A percentile compares a stretch with the other conserved stretches of the same genome.
Conservation (phyloP, 2,888 invertebrate genomes). For the Schizaphis graminum region DNA sequence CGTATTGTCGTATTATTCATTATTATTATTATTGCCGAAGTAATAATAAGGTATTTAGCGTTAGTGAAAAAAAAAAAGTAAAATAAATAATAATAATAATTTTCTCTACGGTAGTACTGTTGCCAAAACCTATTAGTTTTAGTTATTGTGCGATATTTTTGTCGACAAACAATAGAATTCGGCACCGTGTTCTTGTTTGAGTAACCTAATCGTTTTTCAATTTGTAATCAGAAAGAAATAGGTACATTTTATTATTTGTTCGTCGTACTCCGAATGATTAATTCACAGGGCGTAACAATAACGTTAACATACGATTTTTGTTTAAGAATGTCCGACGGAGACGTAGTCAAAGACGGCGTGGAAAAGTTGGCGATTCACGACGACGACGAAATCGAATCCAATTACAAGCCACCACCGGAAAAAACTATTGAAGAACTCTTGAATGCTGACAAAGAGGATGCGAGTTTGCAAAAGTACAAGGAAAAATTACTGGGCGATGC, state of each 20-base stretch:
- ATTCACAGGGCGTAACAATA: not conserved
- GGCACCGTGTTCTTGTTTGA: not conserved
- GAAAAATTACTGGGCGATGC: constrained; percentile 91
- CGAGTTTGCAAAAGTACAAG: constrained; percentile 94
- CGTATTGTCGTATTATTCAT: not conserved
- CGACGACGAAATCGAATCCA: constrained; percentile 81
- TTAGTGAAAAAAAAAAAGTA: constrained; percentile 32
- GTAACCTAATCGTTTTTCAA: not conserved
- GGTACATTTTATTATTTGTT: not conserved
- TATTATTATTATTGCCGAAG: constrained; percentile 23
- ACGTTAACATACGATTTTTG: not conserved
- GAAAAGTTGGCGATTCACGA: constrained; percentile 72
- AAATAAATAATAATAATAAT: constrained; percentile 13
- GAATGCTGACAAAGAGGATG: constrained; percentile 93
- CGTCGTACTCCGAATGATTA: not conserved
- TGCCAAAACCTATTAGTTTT: constrained; percentile 26
- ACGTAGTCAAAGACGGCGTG: constrained; percentile 55
- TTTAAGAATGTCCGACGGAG: constrained; percentile 52
- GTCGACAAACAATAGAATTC: not conserved
- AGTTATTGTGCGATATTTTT: not conserved
- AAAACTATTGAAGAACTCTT: constrained; percentile 95
- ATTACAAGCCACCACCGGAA: constrained; percentile 94
- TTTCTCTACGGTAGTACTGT: not conserved
- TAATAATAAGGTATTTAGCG: not conserved
- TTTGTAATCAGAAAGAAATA: not conserved